Conservation (phyloP, 2,113 vertebrate genomes). For the Python bivittatus region DNA sequence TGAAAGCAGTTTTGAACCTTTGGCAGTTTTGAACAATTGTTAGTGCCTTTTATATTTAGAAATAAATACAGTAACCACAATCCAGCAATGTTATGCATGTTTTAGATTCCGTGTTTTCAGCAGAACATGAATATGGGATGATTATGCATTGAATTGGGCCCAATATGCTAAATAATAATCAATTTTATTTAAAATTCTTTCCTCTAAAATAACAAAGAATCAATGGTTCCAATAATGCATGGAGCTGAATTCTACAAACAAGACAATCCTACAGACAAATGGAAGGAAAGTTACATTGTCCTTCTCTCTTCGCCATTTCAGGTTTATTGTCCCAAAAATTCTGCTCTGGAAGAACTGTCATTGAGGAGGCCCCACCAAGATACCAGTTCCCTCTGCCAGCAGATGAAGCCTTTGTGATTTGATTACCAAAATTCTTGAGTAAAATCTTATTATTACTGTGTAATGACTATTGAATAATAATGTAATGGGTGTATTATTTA, state of each 20-base stretch:
- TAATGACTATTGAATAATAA: background rate
- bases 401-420: background rate
- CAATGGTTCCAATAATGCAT: background rate
- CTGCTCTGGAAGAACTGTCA: too few species aligned
- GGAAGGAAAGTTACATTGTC: background rate
- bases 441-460: background rate
- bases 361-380: background rate
- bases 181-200: background rate
- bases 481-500: background rate
- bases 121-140: background rate
- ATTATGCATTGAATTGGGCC: background rate
- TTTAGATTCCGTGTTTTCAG: background rate
- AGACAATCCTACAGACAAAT: background rate
- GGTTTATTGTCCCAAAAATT: too few species aligned
- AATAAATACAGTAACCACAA: background rate
- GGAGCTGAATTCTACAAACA: background rate
- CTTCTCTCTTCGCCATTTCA: background rate
- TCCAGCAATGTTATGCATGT: background rate
- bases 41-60: background rate
- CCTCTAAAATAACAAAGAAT: background rate
- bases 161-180: background rate
- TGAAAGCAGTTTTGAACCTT: background rate
- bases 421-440: background rate
- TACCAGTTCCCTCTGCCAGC: background rate
- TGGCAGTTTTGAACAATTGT: too few species aligned